Percentiles rank a stretch among this genome's conserved stretches.
These are phyloP conservation scores for Leucophenga maculata DNA, from an alignment of 2,888 invertebrate species.

Conservation along the genomic window DNA sequence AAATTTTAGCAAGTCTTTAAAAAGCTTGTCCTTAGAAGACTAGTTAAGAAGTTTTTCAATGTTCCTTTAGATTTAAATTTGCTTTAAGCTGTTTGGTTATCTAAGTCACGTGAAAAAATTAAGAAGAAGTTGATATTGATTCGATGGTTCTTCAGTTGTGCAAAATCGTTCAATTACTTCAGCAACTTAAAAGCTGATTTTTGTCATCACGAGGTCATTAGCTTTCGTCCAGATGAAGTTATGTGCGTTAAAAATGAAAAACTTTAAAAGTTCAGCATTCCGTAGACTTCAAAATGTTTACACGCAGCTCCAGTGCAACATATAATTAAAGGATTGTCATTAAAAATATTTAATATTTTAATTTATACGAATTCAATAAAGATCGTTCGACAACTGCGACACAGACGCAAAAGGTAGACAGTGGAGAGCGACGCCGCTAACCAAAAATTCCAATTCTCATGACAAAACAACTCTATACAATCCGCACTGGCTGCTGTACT, in stretches of 20 bases:
- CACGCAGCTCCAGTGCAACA: background rate
- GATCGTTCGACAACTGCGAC: conserved; percentile 6
- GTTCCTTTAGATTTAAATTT: too few species aligned
- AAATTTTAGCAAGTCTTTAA: too few species aligned
- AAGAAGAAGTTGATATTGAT: background rate
- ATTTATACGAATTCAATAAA: conserved; percentile 68
- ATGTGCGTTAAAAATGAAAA: too few species aligned
- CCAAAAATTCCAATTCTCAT: conserved; percentile 19
- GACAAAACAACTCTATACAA: conserved; percentile 35
- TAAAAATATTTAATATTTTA: conserved; percentile 66
- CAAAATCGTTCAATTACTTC: too few species aligned
- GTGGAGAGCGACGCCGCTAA: background rate
- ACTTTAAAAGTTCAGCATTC: too few species aligned
- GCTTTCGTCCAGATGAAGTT: too few species aligned
- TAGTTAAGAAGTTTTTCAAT: too few species aligned
- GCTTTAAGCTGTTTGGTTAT: background rate
- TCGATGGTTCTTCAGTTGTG: background rate
- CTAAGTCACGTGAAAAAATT: background rate
- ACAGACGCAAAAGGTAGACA: background rate
- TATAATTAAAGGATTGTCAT: conserved; percentile 58
- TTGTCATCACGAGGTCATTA: too few species aligned
- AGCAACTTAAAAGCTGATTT: too few species aligned
- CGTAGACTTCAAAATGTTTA: too few species aligned
- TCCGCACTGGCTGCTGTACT: conserved; percentile 20
- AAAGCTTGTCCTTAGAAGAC: too few species aligned